These are phyloP conservation scores for Fukomys damarensis DNA, from an alignment of 2,113 vertebrate genomes.

Conservation along the genomic window DNA sequence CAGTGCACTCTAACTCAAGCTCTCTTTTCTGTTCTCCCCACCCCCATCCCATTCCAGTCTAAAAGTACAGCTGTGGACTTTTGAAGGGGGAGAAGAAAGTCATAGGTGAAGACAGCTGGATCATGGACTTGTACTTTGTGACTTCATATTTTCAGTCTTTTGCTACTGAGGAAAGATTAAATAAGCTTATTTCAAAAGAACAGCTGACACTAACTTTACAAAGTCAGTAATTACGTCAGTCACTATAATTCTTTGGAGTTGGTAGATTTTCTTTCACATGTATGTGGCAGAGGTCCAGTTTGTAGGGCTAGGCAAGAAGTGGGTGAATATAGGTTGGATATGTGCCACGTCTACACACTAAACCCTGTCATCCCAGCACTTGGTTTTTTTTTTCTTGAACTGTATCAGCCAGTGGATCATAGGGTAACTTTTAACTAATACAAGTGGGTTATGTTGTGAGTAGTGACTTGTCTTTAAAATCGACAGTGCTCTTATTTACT, in stretches of 20 bases:
- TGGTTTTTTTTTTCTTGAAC: not conserved
- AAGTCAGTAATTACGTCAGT: constrained; percentile 63
- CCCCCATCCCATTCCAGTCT: not conserved
- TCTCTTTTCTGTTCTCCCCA: not conserved
- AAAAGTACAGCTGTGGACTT: constrained; percentile 45
- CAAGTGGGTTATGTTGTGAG: not conserved
- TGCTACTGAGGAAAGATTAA: constrained; percentile 74
- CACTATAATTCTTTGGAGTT: constrained; percentile 57
- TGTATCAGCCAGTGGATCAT: not conserved
- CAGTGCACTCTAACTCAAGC: not conserved
- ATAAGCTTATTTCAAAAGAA: constrained; percentile 77
- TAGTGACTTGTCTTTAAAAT: not conserved
- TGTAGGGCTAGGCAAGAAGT: constrained; percentile 24
- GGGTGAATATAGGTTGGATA: constrained; percentile 21
- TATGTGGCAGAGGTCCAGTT: constrained; percentile 62
- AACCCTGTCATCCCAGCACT: not conserved
- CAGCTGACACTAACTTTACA: constrained; percentile 73
- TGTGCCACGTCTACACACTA: not conserved
- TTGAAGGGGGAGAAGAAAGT: not conserved
- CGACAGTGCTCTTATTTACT: not conserved
- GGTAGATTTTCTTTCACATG: constrained; percentile 66
- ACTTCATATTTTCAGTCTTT: constrained; percentile 79
- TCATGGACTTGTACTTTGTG: constrained; percentile 66
- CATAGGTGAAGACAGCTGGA: constrained; percentile 78
- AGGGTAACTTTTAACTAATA: not conserved